Evolutionary conservation across 2,888 invertebrate genomes (phyloP).

Genomic region (Xestia rhomboidea): DNA sequence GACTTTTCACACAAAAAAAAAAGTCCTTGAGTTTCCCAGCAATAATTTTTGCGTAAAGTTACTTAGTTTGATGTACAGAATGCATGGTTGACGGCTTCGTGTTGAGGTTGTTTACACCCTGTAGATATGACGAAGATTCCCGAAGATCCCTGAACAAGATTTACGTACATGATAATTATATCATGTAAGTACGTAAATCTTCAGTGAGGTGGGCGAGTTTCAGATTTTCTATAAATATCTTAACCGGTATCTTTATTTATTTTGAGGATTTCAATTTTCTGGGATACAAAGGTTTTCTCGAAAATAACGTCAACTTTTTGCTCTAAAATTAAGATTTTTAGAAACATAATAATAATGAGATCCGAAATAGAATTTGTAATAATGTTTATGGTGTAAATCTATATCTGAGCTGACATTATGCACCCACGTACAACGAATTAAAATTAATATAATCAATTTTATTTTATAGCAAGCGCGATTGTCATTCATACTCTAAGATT

Average conservation of each 20-base stretch:
- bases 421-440: conserved; percentile 32
- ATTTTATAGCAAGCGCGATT: conserved; percentile 28
- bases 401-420: not conserved
- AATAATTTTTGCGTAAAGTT: no score
- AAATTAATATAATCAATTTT: conserved; percentile 42
- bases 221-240: not conserved
- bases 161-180: no score
- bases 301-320: not conserved
- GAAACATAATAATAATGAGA: not conserved
- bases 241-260: not conserved
- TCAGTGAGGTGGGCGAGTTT: not conserved
- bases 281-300: rapidly evolving
- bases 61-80: no score
- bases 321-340: not conserved
- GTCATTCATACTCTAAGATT: conserved; percentile 45
- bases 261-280: not conserved
- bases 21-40: no score
- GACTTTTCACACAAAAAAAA: no score
- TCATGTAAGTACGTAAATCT: not conserved
- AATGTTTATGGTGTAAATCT: conserved; percentile 10
- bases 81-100: no score
- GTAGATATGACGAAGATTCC: no score
- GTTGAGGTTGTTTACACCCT: no score
- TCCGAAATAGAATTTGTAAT: not conserved
- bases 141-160: no score